Conservation (phyloP, 1,140 invertebrate genomes). For the Nixonia krombeini region DNA sequence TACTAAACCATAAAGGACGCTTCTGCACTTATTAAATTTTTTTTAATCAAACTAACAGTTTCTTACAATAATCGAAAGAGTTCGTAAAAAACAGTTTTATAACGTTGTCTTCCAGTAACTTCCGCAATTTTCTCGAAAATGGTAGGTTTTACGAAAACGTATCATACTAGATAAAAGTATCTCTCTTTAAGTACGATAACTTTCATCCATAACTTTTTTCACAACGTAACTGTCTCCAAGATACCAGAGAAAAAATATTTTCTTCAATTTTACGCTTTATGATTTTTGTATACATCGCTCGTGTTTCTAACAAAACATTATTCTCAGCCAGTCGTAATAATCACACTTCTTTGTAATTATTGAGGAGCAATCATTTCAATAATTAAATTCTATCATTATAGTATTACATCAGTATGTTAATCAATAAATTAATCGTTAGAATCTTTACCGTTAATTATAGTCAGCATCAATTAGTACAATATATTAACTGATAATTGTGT, state of each 20-base stretch:
- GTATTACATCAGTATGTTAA: too few species aligned
- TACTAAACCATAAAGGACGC: not conserved
- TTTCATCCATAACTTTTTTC: constrained; percentile 30
- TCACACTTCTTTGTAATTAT: too few species aligned
- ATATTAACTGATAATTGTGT: too few species aligned
- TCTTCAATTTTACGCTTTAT: too few species aligned
- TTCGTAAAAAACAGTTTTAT: constrained; percentile 40
- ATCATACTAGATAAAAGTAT: constrained; percentile 39
- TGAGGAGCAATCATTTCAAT: too few species aligned
- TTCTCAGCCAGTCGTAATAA: too few species aligned
- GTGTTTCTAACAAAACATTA: not conserved
- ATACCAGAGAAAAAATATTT: constrained; percentile 10
- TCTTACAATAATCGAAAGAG: constrained; percentile 20
- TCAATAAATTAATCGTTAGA: too few species aligned
- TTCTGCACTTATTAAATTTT: not conserved
- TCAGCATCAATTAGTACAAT: too few species aligned
- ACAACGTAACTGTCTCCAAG: constrained; percentile 6
- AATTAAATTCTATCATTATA: too few species aligned
- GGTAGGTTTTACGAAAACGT: constrained; percentile 40
- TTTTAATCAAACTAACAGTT: constrained; percentile 40
- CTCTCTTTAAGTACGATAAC: constrained; percentile 32
- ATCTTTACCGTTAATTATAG: too few species aligned
- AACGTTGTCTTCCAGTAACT: constrained; percentile 28
- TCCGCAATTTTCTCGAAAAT: constrained; percentile 44
- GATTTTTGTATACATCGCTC: too few species aligned